Percentiles rank a stretch among this genome's conserved stretches.
Evolutionary conservation across 2,797 vertebrate genomes (phyloP).

Genomic region (Oreochromis mossambicus): DNA sequence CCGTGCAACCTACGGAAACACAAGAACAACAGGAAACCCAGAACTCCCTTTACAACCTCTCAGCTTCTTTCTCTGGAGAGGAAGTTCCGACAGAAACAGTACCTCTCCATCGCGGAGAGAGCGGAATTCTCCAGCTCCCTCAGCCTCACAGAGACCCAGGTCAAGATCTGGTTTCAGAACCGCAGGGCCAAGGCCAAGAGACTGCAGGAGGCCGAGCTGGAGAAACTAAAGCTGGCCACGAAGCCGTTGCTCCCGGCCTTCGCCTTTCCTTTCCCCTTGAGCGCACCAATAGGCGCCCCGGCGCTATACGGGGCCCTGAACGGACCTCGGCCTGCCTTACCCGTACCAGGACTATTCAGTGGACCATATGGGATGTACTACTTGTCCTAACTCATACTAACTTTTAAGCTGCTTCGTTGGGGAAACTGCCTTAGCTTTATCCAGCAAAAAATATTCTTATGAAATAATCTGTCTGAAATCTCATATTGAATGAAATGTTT

Average conservation of each 20-base stretch:
- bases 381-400: conserved; percentile 72
- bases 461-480: not conserved
- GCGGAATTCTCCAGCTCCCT: conserved; percentile 83
- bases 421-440: conserved; percentile 16
- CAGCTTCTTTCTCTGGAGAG: conserved; percentile 84
- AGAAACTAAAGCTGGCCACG: conserved; percentile 79
- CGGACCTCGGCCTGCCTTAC: conserved; percentile 69
- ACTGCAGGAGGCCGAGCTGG: conserved; percentile 84
- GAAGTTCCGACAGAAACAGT: conserved; percentile 86
- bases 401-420: conserved; percentile 5
- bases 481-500: not conserved
- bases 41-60: conserved; percentile 83
- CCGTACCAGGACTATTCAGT: conserved; percentile 78
- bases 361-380: conserved; percentile 86
- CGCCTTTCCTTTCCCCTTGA: conserved; percentile 79
- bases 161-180: conserved; percentile 89
- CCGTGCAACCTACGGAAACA: conserved; percentile 82
- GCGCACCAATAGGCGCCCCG: conserved; percentile 72
- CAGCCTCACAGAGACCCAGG: conserved; percentile 85
- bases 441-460: not conserved
- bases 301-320: conserved; percentile 72
- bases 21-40: conserved; percentile 86
- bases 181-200: conserved; percentile 85
- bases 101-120: conserved; percentile 84
- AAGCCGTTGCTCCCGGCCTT: conserved; percentile 81